phyloP scores from a whole-genome alignment of 2,113 vertebrate genomes.

The Oplegnathus fasciatus region DNA sequence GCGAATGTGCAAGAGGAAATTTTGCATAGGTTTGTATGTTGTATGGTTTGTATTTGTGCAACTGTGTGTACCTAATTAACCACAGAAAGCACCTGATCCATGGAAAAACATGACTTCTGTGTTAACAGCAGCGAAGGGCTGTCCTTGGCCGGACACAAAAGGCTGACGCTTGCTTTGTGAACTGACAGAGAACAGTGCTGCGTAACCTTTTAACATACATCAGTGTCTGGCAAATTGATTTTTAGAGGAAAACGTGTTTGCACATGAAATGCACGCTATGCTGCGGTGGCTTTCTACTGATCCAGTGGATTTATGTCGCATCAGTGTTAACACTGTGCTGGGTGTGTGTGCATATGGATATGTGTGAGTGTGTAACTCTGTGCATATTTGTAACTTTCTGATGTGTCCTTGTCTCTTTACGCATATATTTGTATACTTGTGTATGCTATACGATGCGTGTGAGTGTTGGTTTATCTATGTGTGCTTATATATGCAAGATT shows the following conservation, averaged over 20 bases:
- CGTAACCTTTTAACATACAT: constrained; percentile 59
- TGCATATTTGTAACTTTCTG: constrained; percentile 34
- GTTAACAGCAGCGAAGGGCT: not conserved
- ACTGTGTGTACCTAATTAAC: constrained; percentile 40
- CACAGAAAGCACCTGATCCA: constrained; percentile 30
- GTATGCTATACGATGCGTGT: not conserved
- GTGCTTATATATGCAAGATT: not conserved
- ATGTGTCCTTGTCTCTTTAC: constrained; percentile 18
- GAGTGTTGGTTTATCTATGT: not conserved
- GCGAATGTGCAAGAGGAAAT: not conserved
- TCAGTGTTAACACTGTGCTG: constrained; percentile 29
- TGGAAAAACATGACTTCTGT: constrained; percentile 13
- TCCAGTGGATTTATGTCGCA: constrained; percentile 65
- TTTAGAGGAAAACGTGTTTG: constrained; percentile 67
- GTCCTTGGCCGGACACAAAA: constrained; percentile 60
- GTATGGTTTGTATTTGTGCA: constrained; percentile 10
- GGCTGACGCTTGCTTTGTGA: constrained; percentile 53
- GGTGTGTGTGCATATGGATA: constrained; percentile 5
- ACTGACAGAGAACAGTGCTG: constrained; percentile 41
- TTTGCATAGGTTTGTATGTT: not conserved
- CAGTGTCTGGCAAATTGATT: constrained; percentile 64
- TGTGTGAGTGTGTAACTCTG: not conserved
- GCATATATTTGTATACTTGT: constrained; percentile 6
- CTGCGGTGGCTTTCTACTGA: constrained; percentile 56
- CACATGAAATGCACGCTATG: constrained; percentile 64